Base-by-base conservation (phyloP, 2,113 vertebrate species). In the Gulo gulo region DNA sequence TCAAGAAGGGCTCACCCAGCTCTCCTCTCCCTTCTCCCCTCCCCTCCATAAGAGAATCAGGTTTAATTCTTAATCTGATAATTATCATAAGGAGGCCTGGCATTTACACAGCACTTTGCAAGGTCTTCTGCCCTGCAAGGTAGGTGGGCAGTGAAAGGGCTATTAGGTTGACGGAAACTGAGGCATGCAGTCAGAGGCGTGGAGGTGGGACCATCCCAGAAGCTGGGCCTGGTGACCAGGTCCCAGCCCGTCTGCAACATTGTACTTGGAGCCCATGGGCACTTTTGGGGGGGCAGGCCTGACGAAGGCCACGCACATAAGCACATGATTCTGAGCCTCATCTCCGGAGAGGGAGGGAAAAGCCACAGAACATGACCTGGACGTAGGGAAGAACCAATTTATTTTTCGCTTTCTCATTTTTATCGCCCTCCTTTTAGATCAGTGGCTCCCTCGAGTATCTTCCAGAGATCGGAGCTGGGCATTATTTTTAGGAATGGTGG, bases 391-490 rank as follows among this genome's bases (percentile, higher is more conserved):
- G 81, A 97, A 67, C 69, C 96, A 34, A 83, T 98, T 95, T 97
- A 92, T 94, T 98, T 96, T 97, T 94, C 95, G 97, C 95, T 95
- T 95, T 93, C 95, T 98, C 97, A 83, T 97, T 98, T 97, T 97
- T 96, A 96, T 97, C 88, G 34, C 91, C 71, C 79, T 94, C 94
- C 59, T 98, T 97, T 97, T 96, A 98, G 95, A 89, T 95, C 90
- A 94, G 76, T 61, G 14, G 97, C 57, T 88, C 95, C 31, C 95
- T 96, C n/a, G 71, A 97, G 98, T 97, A 95, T 96, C 97, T 97
- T 98, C 95, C 63, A n/a, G 84, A 96, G 95, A 97, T 94, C 18
- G 2, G 52, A 95, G 79, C 74, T 0, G 50, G 86, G 80, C 88
- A 91, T 34, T 97, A 97, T 96, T 98, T 98, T 98, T 97, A 94